These are phyloP conservation scores for Scaptomyza hsui DNA, from an alignment of 1,140 invertebrate species.

Conservation along the genomic window DNA sequence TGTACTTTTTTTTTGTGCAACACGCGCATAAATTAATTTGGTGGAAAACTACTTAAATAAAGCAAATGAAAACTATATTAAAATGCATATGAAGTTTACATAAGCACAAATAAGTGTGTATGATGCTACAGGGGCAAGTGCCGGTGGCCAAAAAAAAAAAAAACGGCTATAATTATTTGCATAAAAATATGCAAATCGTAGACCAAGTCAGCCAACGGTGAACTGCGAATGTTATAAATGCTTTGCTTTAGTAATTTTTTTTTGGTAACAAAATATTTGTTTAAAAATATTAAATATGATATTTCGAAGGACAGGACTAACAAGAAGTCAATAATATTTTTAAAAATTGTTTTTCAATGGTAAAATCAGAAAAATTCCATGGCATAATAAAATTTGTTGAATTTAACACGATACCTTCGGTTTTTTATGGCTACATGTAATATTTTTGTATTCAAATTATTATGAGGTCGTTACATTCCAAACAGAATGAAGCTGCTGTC, in stretches of 20 bases:
- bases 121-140: not conserved
- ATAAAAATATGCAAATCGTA: constrained; percentile 67
- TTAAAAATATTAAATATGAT: too few relatives aligned
- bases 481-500: not conserved
- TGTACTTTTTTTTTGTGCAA: constrained; percentile 32
- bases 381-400: too few relatives aligned
- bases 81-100: constrained; percentile 44
- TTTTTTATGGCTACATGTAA: not conserved
- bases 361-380: too few relatives aligned
- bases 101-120: constrained; percentile 13
- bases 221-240: constrained; percentile 45
- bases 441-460: not conserved
- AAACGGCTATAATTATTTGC: constrained; percentile 69
- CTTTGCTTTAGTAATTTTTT: constrained; percentile 13
- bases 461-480: not conserved
- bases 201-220: constrained; percentile 30
- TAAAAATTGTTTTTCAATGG: too few relatives aligned
- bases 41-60: constrained; percentile 61
- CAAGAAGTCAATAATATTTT: too few relatives aligned
- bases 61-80: constrained; percentile 56
- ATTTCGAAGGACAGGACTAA: too few relatives aligned
- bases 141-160: not conserved
- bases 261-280: too few relatives aligned
- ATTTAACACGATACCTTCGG: not conserved
- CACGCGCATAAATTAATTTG: constrained; percentile 18